phyloP scores from a whole-genome alignment of 2,888 invertebrate species.

The Nephrotoma flavescens region DNA sequence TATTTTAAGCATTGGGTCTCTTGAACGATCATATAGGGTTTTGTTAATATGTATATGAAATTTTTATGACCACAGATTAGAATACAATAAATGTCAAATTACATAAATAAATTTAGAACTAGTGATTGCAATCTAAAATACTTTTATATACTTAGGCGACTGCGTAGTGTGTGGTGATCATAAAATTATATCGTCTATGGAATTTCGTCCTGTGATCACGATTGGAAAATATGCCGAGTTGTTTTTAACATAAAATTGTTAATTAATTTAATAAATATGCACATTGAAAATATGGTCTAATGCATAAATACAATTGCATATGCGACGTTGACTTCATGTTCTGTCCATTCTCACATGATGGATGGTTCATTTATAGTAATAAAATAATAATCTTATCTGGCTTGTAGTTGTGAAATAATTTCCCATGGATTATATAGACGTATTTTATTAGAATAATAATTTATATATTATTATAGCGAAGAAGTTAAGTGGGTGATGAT shows the following conservation, averaged over 20 bases:
- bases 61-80: background rate
- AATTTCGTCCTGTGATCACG: background rate
- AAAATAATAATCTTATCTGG: background rate
- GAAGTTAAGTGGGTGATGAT: background rate
- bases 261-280: background rate
- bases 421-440: background rate
- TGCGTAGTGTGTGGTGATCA: background rate
- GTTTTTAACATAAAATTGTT: background rate
- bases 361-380: background rate
- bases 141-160: background rate
- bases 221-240: background rate
- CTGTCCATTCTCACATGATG: background rate
- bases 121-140: background rate
- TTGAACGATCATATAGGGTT: background rate
- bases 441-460: background rate
- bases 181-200: background rate
- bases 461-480: background rate
- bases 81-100: background rate
- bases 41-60: no score
- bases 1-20: background rate
- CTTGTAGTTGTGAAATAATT: background rate
- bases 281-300: background rate
- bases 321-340: background rate
- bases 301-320: background rate
- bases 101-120: background rate